Base-by-base conservation (phyloP, 2,113 vertebrate genomes). In the Brevimyrus niger region DNA sequence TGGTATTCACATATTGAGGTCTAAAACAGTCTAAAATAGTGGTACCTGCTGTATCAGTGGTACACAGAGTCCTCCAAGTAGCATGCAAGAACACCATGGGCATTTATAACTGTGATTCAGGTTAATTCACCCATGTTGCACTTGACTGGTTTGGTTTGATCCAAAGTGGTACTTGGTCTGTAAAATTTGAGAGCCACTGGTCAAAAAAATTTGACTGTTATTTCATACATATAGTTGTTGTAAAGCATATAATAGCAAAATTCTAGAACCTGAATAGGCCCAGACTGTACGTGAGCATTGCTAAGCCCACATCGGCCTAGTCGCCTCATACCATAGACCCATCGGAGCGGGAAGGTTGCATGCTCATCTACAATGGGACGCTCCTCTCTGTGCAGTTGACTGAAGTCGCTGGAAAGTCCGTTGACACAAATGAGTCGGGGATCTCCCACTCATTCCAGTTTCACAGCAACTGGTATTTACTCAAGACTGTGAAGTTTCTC, bases 251-350 rank as follows among this genome's bases (percentile, higher is more conserved):
- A 53, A 53, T 23, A n/a, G 47, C 31, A 38, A 42, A 50, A 23
- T 15, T 86, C 31, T 48, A 19, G 89, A 42, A 15, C 31, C 23
- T 89, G 58, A 23, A 1, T 87, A 87, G 86, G 55, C 89, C 48
- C 80, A 87, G 89, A 91, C 94, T 96, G 94, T 94, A 94, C 92
- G 92, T 93, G 93, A 92, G 93, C 92, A 89, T 94, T 93, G 91
- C 93, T 88, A 89, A 92, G 91, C 82, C 89, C 89, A 86, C 50
- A 89, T 87, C 90, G 86, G 88, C 89, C 93, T 91, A 91, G 89
- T 84, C 89, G 92, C 91, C 92, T 93, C 85, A 91, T 90, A 38
- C n/a, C 47, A 23, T 87, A 90, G 91, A 27, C 93, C 91, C 91
- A 92, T 93, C 89, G 90, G 91, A 93, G 91, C 92, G 90, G 90